Conservation (phyloP, 2,113 vertebrate species). For the Castor canadensis region DNA sequence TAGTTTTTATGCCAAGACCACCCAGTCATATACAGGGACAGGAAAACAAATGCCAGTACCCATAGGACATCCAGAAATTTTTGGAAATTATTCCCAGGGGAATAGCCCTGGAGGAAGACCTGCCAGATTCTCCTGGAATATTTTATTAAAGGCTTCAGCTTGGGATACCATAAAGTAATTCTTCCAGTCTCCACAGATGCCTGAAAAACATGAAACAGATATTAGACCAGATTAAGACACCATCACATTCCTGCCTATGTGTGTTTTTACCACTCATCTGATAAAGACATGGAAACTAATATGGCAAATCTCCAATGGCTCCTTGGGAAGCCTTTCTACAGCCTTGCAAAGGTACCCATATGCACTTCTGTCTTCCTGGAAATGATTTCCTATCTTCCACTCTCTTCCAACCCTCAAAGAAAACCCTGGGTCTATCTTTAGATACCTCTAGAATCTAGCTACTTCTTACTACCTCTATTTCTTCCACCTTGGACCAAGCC, state of each 20-base stretch:
- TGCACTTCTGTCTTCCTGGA: neutral
- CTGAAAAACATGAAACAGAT: neutral
- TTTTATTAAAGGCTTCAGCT: neutral
- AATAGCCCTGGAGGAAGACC: neutral
- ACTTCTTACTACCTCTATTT: neutral
- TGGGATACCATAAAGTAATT: neutral
- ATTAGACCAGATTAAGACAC: too few relatives aligned
- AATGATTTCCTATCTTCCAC: neutral
- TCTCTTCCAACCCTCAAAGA: neutral
- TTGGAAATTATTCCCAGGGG: neutral
- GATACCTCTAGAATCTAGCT: neutral
- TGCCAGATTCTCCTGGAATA: neutral
- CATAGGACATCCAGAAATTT: neutral
- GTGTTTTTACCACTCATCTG: neutral
- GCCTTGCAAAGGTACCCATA: neutral
- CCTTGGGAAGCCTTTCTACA: too few relatives aligned
- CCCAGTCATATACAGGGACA: neutral
- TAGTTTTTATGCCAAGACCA: neutral
- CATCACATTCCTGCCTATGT: neutral
- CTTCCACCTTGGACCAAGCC: rapidly evolving
- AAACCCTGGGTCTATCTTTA: neutral
- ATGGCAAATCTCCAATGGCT: neutral
- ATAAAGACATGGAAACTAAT: too few relatives aligned
- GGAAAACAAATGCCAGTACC: neutral
- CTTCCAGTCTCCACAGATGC: neutral